Percentiles rank a stretch among this genome's conserved stretches.
These are phyloP conservation scores for Crenichthys baileyi DNA, from an alignment of 2,797 vertebrate genomes.

Conservation along the genomic window DNA sequence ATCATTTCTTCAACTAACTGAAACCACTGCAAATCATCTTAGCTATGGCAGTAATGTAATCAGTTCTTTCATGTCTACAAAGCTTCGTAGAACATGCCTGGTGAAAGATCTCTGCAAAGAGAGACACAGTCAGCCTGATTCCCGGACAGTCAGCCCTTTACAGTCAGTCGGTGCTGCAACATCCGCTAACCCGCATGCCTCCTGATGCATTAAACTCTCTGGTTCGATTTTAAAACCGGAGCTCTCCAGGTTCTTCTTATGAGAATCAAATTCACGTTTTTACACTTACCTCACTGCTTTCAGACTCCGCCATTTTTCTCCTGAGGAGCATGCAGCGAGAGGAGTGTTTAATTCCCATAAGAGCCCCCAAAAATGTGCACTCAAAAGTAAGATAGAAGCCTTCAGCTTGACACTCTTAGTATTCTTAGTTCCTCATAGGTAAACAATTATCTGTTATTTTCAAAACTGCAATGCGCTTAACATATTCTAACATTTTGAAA, in stretches of 20 bases:
- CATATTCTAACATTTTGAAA: constrained; percentile 19
- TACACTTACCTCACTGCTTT: constrained; percentile 90
- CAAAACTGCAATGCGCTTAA: constrained; percentile 25
- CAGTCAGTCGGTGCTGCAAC: constrained; percentile 37
- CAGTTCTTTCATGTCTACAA: background rate
- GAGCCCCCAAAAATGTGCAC: constrained; percentile 75
- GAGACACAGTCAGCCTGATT: background rate
- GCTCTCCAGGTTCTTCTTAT: background rate
- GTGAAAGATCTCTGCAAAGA: constrained; percentile 5
- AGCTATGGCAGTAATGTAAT: background rate
- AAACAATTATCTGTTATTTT: constrained; percentile 32
- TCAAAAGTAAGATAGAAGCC: constrained; percentile 35
- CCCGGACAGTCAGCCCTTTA: constrained; percentile 23
- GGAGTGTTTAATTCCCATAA: constrained; percentile 99
- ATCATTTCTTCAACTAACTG: background rate
- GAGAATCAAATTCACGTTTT: constrained; percentile 32
- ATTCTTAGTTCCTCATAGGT: constrained; percentile 4
- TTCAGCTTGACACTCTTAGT: background rate
- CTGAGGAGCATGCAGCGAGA: constrained; percentile 97
- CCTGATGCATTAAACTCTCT: constrained; percentile 6
- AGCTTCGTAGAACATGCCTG: background rate
- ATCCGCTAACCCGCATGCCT: constrained; percentile 29
- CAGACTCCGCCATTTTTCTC: constrained; percentile 98
- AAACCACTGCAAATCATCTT: background rate
- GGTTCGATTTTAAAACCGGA: background rate